Conservation (phyloP, 2,113 vertebrate genomes). For the Actenoides lindsayi region DNA sequence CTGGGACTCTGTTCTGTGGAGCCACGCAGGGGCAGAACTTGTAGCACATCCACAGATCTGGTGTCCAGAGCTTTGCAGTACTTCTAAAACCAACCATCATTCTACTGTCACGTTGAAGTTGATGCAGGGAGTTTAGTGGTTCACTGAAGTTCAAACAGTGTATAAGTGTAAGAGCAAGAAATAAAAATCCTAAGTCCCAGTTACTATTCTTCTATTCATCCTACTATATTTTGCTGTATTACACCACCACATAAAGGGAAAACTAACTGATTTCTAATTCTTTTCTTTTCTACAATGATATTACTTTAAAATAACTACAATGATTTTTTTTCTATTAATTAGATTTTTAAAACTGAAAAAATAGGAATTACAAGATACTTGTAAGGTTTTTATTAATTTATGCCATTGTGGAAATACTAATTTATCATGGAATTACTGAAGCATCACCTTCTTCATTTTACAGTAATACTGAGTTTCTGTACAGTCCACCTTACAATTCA, state of each 20-base stretch:
- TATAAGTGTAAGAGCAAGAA: not conserved
- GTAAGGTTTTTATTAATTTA: not conserved
- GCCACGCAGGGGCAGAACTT: not conserved
- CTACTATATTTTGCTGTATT: not conserved
- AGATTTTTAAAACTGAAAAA: not conserved
- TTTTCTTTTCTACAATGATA: not conserved
- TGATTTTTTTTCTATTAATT: not conserved
- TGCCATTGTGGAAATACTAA: not conserved
- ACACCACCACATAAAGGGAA: not conserved
- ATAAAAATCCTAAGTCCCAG: not conserved
- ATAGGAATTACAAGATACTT: not conserved
- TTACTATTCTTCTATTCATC: not conserved
- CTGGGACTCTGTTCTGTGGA: not conserved
- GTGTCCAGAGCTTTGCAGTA: not conserved
- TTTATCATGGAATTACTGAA: not conserved
- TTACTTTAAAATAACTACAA: constrained; percentile 8
- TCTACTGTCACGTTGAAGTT: not conserved
- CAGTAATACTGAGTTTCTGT: not conserved
- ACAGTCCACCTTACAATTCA: not conserved
- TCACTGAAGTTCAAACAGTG: not conserved
- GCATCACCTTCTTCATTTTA: not conserved
- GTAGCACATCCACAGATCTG: not conserved
- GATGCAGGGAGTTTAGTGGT: not conserved
- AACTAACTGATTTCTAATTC: not conserved
- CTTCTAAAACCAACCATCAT: not conserved